Base-by-base conservation (phyloP, 2,888 invertebrate species). In the Chaitophorus viminalis region DNA sequence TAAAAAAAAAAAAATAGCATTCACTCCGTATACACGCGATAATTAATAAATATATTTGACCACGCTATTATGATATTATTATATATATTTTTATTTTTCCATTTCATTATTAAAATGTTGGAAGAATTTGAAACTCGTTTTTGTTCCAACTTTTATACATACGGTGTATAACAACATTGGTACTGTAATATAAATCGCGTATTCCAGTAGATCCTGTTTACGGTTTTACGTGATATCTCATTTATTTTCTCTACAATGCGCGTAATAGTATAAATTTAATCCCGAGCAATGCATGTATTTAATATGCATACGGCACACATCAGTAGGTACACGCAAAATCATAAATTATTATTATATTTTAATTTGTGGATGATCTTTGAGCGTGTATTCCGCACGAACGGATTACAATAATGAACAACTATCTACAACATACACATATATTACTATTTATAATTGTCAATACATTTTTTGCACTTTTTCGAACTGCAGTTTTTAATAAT, bases 171-270 rank as follows among this genome's bases (percentile, higher is more conserved):
- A 46, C 76, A 77, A 68, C 46, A 39, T 68, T 31, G n/a, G 29
- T 29, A 75, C 36, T 29, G 25, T 31, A 18, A n/a, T 29, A 46
- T 83, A 65, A 75, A 65, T 39, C 68, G 65, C 46, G 76, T 85
- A 76, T 77, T 77, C 76, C 76, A 85, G 84, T 85, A 85, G 77
- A 85, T 85, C 76, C 84, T 85, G 84, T 77, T 77, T 85, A 76
- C 14, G 52, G 77, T 46, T 52, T 46, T 33, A 52, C 84, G 46
- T 85, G 84, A 77, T 85, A 85, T 85, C 84, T 85, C 84, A 77
- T 85, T 85, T 77, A 77, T 65, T 85, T 46, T n/a, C 76, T n/a
- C 68, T n/a, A 70, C 17, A 60, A 83, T 82, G 33, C 83, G 39
- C 29, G 25, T 68, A 76, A 46, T 33, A 77, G 68, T 68, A 75